Conservation (phyloP, 2,797 vertebrate genomes). For the Sarcophilus harrisii region DNA sequence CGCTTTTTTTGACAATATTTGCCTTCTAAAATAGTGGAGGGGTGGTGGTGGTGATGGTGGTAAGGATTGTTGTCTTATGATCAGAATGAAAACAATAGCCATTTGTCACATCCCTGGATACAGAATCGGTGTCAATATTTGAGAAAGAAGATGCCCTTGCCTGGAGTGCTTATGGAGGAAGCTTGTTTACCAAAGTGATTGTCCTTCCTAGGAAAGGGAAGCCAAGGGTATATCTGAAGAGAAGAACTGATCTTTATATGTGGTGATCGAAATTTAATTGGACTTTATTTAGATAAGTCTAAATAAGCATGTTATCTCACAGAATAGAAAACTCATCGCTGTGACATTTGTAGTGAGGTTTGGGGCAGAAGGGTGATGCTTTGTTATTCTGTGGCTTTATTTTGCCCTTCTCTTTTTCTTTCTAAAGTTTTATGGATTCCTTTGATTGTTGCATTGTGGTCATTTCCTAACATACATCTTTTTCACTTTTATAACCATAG, state of each 20-base stretch:
- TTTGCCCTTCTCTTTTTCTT: not conserved
- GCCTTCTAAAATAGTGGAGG: conserved; percentile 50
- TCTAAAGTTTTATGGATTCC: not conserved
- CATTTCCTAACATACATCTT: not conserved
- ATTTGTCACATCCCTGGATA: conserved; percentile 14
- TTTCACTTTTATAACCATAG: not conserved
- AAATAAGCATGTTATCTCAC: not conserved
- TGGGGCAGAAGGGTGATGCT: not conserved
- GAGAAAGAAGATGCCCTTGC: conserved; percentile 33
- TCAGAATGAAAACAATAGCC: conserved; percentile 11
- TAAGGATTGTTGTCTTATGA: conserved; percentile 34
- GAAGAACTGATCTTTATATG: not conserved
- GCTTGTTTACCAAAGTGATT: not conserved
- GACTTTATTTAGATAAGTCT: conserved; percentile 4
- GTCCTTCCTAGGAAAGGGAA: conserved; percentile 60
- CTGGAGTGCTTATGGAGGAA: not conserved
- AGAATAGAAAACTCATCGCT: not conserved
- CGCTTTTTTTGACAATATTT: conserved; percentile 64
- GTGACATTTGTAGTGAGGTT: not conserved
- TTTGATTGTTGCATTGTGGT: not conserved
- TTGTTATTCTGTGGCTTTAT: not conserved
- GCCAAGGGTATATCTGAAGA: not conserved
- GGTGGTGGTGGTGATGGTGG: not conserved
- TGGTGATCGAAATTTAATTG: not conserved
- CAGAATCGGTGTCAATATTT: conserved; percentile 27